Evolutionary conservation across 2,113 vertebrate genomes (phyloP).

Genomic region (Megaceryle maxima): DNA sequence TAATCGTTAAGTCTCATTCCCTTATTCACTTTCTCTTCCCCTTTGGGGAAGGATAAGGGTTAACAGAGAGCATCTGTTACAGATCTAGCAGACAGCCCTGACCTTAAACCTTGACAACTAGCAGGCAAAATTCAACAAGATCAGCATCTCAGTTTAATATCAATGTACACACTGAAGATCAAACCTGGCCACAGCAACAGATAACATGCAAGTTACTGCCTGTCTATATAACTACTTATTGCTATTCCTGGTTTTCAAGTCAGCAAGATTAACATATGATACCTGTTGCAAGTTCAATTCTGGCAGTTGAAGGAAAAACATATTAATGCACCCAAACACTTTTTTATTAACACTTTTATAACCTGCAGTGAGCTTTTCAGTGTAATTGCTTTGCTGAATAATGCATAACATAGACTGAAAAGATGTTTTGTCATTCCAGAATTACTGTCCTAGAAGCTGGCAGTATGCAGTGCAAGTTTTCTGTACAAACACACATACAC

Average conservation of each 20-base stretch:
- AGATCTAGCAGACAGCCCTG: too few species aligned
- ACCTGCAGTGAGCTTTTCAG: not conserved
- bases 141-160: not conserved
- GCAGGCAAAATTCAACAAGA: not conserved
- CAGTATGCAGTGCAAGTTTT: not conserved
- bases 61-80: too few species aligned
- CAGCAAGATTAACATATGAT: not conserved
- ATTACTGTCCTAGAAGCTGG: not conserved
- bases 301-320: conserved; percentile 5
- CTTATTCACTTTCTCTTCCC: too few species aligned
- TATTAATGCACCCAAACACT: not conserved
- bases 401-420: not conserved
- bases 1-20: too few species aligned
- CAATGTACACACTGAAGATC: not conserved
- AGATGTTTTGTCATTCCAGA: not conserved
- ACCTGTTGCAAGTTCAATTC: not conserved
- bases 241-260: not conserved
- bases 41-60: too few species aligned
- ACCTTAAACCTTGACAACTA: too few species aligned
- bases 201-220: not conserved
- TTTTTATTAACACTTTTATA: not conserved
- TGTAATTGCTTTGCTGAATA: not conserved
- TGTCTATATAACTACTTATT: not conserved
- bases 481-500: not conserved
- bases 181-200: not conserved